Evolutionary conservation across 2,797 vertebrate species (phyloP), one percentile per base, ranked within the genome.

Genomic region (Galaxias olidus): DNA sequence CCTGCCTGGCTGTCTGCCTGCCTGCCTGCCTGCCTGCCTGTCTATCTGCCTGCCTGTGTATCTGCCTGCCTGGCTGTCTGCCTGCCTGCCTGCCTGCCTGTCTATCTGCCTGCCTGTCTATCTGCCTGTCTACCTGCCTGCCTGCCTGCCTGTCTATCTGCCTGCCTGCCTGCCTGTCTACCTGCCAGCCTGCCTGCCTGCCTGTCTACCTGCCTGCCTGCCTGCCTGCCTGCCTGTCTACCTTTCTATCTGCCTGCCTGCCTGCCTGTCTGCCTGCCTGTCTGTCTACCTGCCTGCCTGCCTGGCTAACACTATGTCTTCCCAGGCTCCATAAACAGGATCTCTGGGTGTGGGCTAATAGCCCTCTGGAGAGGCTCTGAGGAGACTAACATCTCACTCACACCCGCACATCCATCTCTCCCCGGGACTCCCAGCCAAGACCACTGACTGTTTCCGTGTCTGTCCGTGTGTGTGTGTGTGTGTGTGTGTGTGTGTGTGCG

Each of bases 281-380:
- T 78, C 72, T 72, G 63, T 65, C 76, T 77, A 40, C 82, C 78
- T 78, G 81, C 74, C 13, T 76, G 73, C 80, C 71, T 83, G 70
- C 6, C 3, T 30, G 30, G 2, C 6, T 6, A 30, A 3, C 30
- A 30, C 30, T 30, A 30, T 30, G 6, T 30, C 30, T 30, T 30
- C 30, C 6, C 30, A 30, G 30, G 3, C 30, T 30, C 30, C 30
- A 30, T 30, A 30, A 30, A 30, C 30, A 30, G 30, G 6, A 30
- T 30, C 30, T 30, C 30, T 6, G 6, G 73, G 43, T 56, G 54
- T 66, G 73, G 42, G 50, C 47, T 70, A 63, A 72, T 48, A 48
- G 43, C 1, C 10, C 75, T 72, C 63, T 68, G 61, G 17, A 52
- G 48, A 49, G 47, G 43, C n/a, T 14, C 54, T 43, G 65, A 66